A percentile compares a stretch with the other conserved stretches of the same genome.
Conservation (phyloP, 2,888 invertebrate genomes). For the Quadriops clusia region DNA sequence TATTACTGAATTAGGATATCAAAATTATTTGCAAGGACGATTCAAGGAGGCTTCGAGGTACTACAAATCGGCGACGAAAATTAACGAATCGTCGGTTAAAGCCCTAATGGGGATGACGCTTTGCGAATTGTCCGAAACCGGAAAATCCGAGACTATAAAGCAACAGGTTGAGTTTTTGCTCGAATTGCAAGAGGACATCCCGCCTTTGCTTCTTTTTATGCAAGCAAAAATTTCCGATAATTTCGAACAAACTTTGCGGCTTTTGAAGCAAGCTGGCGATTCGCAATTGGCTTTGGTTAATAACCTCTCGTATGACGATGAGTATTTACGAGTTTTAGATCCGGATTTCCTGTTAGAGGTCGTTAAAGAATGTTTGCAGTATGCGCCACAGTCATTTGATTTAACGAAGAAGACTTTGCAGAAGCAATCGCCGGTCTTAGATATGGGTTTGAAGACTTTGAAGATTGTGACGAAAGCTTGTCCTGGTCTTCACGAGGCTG, state of each 20-base stretch:
- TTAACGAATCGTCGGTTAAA: constrained; percentile 70
- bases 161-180: constrained; percentile 80
- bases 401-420: constrained; percentile 8
- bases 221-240: constrained; percentile 51
- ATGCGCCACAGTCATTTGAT: constrained; percentile 47
- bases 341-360: constrained; percentile 77
- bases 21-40: constrained; percentile 61
- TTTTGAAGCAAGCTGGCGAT: constrained; percentile 52
- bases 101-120: constrained; percentile 72
- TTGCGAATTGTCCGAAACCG: constrained; percentile 68
- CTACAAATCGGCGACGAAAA: constrained; percentile 69
- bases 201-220: constrained; percentile 56
- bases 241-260: constrained; percentile 43
- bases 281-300: constrained; percentile 40
- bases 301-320: constrained; percentile 56
- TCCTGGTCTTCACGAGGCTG: constrained; percentile 61
- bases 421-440: constrained; percentile 6
- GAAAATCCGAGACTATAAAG: constrained; percentile 58
- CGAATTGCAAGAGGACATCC: constrained; percentile 61
- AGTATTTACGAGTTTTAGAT: constrained; percentile 65
- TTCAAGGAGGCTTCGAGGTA: constrained; percentile 67
- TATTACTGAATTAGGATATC: constrained; percentile 73
- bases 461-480: constrained; percentile 65
- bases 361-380: constrained; percentile 62
- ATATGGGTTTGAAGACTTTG: constrained; percentile 38